phyloP scores from a whole-genome alignment of 2,113 vertebrate genomes.

The Lamprologus tigripictilis region DNA sequence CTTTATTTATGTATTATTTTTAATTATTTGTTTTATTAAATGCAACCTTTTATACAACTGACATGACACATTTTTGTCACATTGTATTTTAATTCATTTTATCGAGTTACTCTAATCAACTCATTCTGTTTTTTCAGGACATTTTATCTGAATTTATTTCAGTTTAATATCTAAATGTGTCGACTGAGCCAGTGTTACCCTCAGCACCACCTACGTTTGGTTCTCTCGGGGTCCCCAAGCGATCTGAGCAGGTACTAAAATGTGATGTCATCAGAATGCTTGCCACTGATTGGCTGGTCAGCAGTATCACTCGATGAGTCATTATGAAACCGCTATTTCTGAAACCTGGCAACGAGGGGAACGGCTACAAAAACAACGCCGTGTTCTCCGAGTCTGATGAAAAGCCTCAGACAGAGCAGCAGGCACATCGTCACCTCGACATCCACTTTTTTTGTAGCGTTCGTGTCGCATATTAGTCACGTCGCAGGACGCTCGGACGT shows the following conservation, averaged over 20 bases:
- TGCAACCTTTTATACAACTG: background rate
- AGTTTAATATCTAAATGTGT: fast-evolving
- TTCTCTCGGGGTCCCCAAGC: background rate
- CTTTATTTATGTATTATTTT: background rate
- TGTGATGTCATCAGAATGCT: background rate
- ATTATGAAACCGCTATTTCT: fast-evolving
- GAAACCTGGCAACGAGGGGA: background rate
- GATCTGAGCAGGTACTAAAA: background rate
- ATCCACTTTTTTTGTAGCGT: background rate
- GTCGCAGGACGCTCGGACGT: background rate
- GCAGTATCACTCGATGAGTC: background rate
- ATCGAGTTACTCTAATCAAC: background rate
- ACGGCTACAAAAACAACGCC: background rate
- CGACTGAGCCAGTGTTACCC: fast-evolving
- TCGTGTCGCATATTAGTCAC: fast-evolving
- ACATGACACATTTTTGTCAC: background rate
- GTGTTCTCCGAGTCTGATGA: fast-evolving
- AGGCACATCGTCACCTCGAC: fast-evolving
- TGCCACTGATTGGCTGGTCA: background rate
- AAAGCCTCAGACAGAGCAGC: background rate
- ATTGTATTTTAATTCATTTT: background rate
- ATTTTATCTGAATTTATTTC: background rate
- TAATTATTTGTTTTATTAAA: fast-evolving
- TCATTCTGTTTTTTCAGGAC: background rate
- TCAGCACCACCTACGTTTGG: background rate